A percentile compares a stretch with the other conserved stretches of the same genome.
Conservation (phyloP, 2,888 invertebrate genomes). For the Cataglyphis altisquamis region DNA sequence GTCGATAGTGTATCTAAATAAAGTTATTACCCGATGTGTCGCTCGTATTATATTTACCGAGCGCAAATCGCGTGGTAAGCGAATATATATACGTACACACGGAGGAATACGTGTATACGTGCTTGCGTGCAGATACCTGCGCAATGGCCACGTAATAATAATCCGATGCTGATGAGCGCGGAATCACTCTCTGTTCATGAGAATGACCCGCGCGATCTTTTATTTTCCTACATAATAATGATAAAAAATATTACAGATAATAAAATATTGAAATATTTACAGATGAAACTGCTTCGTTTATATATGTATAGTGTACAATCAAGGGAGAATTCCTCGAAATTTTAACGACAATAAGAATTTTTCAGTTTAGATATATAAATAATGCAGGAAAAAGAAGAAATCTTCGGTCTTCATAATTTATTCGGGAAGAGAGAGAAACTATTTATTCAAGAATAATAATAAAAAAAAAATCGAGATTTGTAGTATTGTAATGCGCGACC, state of each 20-base stretch:
- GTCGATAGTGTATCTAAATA: slow-evolving; percentile 78
- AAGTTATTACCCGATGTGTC: slow-evolving; percentile 78
- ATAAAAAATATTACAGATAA: neutral
- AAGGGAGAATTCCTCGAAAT: neutral
- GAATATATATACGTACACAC: slow-evolving; percentile 23
- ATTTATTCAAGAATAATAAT: neutral
- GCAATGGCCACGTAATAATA: slow-evolving; percentile 68
- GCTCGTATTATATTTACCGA: slow-evolving; percentile 73
- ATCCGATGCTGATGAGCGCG: slow-evolving; percentile 72
- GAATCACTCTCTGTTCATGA: slow-evolving; percentile 52
- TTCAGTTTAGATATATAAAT: neutral
- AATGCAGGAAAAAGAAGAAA: neutral
- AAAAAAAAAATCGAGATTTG: neutral
- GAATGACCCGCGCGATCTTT: slow-evolving; percentile 60
- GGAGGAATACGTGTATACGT: neutral
- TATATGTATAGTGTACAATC: neutral
- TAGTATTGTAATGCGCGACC: neutral
- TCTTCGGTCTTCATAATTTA: neutral
- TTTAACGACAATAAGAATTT: neutral
- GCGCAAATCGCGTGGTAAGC: slow-evolving; percentile 62
- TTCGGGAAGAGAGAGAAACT: no score
- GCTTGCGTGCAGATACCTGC: slow-evolving; percentile 22
- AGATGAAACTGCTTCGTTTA: neutral
- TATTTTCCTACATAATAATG: slow-evolving; percentile 41
- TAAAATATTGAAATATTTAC: neutral